Conservation (phyloP, 2,113 vertebrate species). For the Pristiophorus japonicus region DNA sequence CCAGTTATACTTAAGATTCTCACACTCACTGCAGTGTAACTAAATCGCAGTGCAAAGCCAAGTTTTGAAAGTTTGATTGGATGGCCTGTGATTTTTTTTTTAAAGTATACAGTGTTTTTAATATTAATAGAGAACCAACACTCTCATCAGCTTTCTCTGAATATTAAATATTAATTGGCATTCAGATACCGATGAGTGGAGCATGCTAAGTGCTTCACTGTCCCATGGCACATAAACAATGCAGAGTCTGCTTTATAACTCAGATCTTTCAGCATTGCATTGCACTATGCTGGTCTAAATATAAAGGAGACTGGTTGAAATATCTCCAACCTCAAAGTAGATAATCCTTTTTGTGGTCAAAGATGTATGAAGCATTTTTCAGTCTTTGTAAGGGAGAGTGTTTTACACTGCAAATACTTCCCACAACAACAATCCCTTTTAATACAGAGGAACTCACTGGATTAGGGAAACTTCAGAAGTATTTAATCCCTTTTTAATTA, state of each 20-base stretch:
- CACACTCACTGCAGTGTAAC: neutral
- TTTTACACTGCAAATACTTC: neutral
- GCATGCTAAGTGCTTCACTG: neutral
- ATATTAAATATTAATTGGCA: neutral
- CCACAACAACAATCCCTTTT: neutral
- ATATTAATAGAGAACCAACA: neutral
- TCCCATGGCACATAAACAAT: neutral
- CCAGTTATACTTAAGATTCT: neutral
- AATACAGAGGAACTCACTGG: neutral
- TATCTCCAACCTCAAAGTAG: neutral
- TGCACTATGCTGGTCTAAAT: too few relatives aligned
- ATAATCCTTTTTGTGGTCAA: neutral
- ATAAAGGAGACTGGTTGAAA: neutral
- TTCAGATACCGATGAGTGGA: neutral
- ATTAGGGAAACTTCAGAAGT: neutral
- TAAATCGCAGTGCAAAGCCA: neutral
- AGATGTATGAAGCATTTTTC: neutral
- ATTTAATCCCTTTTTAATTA: slow-evolving; percentile 19
- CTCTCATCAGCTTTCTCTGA: neutral
- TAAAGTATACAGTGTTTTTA: neutral
- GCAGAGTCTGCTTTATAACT: neutral
- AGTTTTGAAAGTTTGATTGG: neutral
- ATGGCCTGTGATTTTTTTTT: neutral
- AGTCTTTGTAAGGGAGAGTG: neutral
- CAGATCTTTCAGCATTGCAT: neutral